phyloP scores from a whole-genome alignment of 1,140 invertebrate genomes.

The Bombus pyrosoma region DNA sequence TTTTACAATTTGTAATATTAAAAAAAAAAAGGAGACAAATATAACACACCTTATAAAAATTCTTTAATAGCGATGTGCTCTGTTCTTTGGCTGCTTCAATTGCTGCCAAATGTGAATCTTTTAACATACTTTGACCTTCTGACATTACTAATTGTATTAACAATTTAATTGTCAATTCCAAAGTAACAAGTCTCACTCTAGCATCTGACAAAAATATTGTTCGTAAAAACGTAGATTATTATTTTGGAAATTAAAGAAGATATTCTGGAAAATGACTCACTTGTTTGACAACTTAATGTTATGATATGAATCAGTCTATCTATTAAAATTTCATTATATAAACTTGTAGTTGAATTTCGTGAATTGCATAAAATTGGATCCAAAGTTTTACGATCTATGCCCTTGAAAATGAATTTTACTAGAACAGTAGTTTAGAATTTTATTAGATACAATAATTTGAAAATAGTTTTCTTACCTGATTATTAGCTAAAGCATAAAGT shows the following conservation, averaged over 20 bases:
- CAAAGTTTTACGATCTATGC: slow-evolving; percentile 88
- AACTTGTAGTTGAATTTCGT: slow-evolving; percentile 79
- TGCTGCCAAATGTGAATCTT: slow-evolving; percentile 82
- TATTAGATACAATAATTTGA: not conserved
- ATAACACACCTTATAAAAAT: slow-evolving; percentile 92
- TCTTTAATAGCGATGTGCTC: slow-evolving; percentile 92
- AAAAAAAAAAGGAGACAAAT: not conserved
- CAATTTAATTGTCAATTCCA: slow-evolving; percentile 93
- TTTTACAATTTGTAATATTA: not conserved
- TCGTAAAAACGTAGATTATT: slow-evolving; percentile 5
- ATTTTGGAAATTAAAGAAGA: not conserved
- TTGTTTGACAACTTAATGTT: slow-evolving; percentile 90
- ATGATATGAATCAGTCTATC: slow-evolving; percentile 92
- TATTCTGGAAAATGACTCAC: slow-evolving; percentile 80
- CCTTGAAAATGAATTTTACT: slow-evolving; percentile 80
- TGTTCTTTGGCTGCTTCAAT: slow-evolving; percentile 93
- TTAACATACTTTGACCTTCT: slow-evolving; percentile 81
- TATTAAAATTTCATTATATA: slow-evolving; percentile 89
- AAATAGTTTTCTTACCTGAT: slow-evolving; percentile 88
- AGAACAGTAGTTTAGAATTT: slow-evolving; percentile 7
- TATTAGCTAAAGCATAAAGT: slow-evolving; percentile 96
- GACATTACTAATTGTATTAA: slow-evolving; percentile 85
- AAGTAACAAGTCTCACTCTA: slow-evolving; percentile 94
- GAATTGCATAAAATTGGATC: slow-evolving; percentile 85
- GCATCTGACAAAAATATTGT: slow-evolving; percentile 81